These are phyloP conservation scores for Chymomyza procnemis DNA, from an alignment of 2,888 invertebrate genomes.

Conservation along the genomic window DNA sequence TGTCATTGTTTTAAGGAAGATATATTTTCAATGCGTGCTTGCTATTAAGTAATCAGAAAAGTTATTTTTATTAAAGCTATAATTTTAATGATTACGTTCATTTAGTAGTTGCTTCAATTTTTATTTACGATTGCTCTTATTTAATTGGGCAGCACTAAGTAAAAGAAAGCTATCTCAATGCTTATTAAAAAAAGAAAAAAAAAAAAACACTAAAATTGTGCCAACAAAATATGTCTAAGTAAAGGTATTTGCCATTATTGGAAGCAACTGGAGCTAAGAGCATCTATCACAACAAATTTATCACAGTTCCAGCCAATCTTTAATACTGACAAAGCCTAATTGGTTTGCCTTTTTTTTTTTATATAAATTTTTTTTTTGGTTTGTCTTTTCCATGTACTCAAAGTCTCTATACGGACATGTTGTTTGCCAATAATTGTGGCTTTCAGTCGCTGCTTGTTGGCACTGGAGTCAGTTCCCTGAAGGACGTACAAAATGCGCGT, in stretches of 20 bases:
- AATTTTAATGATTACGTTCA: too few relatives aligned
- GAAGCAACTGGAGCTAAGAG: background rate
- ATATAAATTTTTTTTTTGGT: too few relatives aligned
- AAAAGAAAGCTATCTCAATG: background rate
- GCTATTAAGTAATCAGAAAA: too few relatives aligned
- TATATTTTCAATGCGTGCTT: too few relatives aligned
- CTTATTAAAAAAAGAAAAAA: background rate
- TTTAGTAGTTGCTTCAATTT: too few relatives aligned
- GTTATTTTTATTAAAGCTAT: too few relatives aligned
- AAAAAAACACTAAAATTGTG: background rate
- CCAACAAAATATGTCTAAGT: background rate
- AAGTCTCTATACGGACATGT: conserved; percentile 49
- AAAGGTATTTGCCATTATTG: background rate
- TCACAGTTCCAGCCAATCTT: background rate
- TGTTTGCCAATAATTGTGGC: conserved; percentile 48
- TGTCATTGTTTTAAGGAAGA: too few relatives aligned
- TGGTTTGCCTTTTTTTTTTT: background rate
- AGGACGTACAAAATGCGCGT: conserved; percentile 33
- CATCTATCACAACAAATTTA: background rate
- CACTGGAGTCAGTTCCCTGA: conserved; percentile 36
- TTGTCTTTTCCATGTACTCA: too few relatives aligned
- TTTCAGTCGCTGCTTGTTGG: conserved; percentile 55
- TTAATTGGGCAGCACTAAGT: too few relatives aligned
- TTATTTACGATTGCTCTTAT: too few relatives aligned
- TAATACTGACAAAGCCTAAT: background rate